Percentiles rank a stretch among this genome's conserved stretches.
Conservation (phyloP, 2,888 invertebrate genomes). For the Trissolcus brochymenae region DNA sequence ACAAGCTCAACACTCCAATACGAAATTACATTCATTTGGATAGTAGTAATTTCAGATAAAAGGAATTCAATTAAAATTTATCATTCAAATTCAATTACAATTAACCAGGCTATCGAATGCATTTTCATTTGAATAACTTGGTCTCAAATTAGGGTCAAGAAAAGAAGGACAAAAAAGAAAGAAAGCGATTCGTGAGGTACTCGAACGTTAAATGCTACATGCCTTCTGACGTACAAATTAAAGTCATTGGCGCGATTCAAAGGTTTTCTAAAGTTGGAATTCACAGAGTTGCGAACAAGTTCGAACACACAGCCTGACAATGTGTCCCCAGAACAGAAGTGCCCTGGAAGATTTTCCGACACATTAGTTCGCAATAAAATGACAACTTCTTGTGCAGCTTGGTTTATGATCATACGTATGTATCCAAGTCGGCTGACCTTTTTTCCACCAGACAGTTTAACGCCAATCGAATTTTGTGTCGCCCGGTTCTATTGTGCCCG, state of each 20-base stretch:
- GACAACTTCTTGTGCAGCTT: slow-evolving; percentile 26
- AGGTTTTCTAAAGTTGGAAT: slow-evolving; percentile 24
- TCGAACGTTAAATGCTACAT: slow-evolving; percentile 2
- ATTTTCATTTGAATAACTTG: too few species aligned
- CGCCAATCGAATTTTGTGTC: slow-evolving; percentile 30
- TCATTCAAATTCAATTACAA: too few species aligned
- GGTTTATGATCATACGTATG: slow-evolving; percentile 11
- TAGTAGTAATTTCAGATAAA: too few species aligned
- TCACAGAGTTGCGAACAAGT: slow-evolving; percentile 25
- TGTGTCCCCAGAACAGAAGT: slow-evolving; percentile 30
- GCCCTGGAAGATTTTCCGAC: slow-evolving; percentile 58
- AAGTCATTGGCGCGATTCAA: slow-evolving; percentile 20
- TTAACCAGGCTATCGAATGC: too few species aligned
- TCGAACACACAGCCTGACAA: slow-evolving; percentile 16
- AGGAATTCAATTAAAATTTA: too few species aligned
- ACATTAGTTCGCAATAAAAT: slow-evolving; percentile 49
- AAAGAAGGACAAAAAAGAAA: too few species aligned
- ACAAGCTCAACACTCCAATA: too few species aligned
- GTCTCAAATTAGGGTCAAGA: too few species aligned
- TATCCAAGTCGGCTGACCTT: slow-evolving; percentile 4
- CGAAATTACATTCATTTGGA: too few species aligned
- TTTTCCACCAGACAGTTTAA: slow-evolving; percentile 22
- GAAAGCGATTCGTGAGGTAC: not conserved
- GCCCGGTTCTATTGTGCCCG: slow-evolving; percentile 7
- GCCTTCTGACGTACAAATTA: slow-evolving; percentile 7